Conservation (phyloP, 1,140 invertebrate genomes). For the Halotydeus destructor region DNA sequence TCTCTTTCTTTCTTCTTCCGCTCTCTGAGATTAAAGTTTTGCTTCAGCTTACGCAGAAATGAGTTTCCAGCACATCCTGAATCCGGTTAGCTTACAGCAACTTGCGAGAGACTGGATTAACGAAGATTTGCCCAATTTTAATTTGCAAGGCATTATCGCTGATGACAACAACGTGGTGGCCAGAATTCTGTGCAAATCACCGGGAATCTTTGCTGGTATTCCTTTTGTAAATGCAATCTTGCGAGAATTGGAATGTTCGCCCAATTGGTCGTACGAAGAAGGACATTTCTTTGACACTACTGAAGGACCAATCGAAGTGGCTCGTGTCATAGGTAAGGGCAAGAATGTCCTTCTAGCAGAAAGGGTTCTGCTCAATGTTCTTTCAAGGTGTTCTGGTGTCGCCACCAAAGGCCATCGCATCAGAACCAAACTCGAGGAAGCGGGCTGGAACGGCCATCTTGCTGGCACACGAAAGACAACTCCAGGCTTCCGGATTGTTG, state of each 20-base stretch:
- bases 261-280: slow-evolving; percentile 23
- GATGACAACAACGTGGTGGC: slow-evolving; percentile 22
- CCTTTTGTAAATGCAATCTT: slow-evolving; percentile 29
- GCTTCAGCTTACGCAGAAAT: no score
- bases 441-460: slow-evolving; percentile 24
- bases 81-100: slow-evolving; percentile 13
- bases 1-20: no score
- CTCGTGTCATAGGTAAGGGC: slow-evolving; percentile 23
- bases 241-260: slow-evolving; percentile 23
- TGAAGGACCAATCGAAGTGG: slow-evolving; percentile 19
- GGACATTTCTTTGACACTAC: slow-evolving; percentile 20
- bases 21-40: no score
- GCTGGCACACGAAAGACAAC: slow-evolving; percentile 30
- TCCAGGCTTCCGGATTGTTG: slow-evolving; percentile 29
- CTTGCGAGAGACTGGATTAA: slow-evolving; percentile 12
- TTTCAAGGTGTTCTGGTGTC: slow-evolving; percentile 27
- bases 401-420: slow-evolving; percentile 22
- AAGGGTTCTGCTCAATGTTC: slow-evolving; percentile 25
- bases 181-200: slow-evolving; percentile 23
- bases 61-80: no score
- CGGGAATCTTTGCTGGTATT: slow-evolving; percentile 26
- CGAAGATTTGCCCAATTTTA: slow-evolving; percentile 16
- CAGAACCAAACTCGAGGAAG: slow-evolving; percentile 10
- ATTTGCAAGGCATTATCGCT: slow-evolving; percentile 11
- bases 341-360: slow-evolving; percentile 27